Evolutionary conservation across 1,140 invertebrate genomes (phyloP).

Genomic region (Muscidifurax raptorellus): DNA sequence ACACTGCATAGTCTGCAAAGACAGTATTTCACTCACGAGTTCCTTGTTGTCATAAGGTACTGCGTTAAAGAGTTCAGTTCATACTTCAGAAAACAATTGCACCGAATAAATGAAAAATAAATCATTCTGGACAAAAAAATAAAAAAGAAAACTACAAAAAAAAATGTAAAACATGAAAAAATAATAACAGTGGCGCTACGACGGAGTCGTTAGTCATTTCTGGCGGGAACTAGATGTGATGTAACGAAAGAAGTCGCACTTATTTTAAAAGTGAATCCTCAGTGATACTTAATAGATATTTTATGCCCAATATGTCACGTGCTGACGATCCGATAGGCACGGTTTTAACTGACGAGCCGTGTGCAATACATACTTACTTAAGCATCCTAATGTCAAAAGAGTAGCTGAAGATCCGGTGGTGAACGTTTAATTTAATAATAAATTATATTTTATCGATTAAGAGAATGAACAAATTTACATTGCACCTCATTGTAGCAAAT

Average conservation of each 20-base stretch:
- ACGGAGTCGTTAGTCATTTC: slow-evolving; percentile 48
- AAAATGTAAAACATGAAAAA: slow-evolving; percentile 25
- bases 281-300: slow-evolving; percentile 46
- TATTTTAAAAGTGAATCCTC: slow-evolving; percentile 34
- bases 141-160: slow-evolving; percentile 6
- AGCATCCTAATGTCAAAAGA: slow-evolving; percentile 34
- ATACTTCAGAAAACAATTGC: background rate
- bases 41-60: slow-evolving; percentile 46
- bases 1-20: slow-evolving; percentile 44
- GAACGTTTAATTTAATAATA: slow-evolving; percentile 47
- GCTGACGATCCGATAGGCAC: slow-evolving; percentile 13
- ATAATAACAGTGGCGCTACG: slow-evolving; percentile 31
- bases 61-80: slow-evolving; percentile 7
- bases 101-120: background rate
- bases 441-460: slow-evolving; percentile 51
- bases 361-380: slow-evolving; percentile 52
- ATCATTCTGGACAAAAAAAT: background rate
- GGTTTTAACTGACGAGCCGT: slow-evolving; percentile 11
- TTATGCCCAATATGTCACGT: slow-evolving; percentile 39
- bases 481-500: slow-evolving; percentile 53
- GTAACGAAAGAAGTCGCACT: slow-evolving; percentile 42
- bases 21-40: slow-evolving; percentile 48
- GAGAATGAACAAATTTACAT: slow-evolving; percentile 44
- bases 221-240: slow-evolving; percentile 51
- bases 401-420: slow-evolving; percentile 38